Conservation (phyloP, 2,888 invertebrate genomes). For the Andrena fulva region DNA sequence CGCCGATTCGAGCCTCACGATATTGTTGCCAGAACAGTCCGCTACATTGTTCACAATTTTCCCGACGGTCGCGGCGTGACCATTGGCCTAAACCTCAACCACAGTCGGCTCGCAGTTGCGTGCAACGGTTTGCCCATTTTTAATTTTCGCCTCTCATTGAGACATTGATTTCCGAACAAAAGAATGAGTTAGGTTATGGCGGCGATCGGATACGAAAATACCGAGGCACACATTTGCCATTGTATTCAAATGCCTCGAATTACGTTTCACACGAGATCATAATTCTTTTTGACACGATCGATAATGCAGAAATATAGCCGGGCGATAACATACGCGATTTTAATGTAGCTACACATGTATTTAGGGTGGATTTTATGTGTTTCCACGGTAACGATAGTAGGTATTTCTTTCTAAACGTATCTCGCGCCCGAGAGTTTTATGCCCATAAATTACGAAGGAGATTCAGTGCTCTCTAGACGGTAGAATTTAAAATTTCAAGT, state of each 20-base stretch:
- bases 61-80: constrained; percentile 34
- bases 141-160: neutral
- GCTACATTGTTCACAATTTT: constrained; percentile 62
- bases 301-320: constrained; percentile 9
- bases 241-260: constrained; percentile 27
- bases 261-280: neutral
- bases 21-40: constrained; percentile 63
- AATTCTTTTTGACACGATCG: neutral
- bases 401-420: neutral
- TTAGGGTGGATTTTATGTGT: neutral
- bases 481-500: constrained; percentile 33
- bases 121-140: constrained; percentile 4
- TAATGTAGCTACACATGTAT: neutral
- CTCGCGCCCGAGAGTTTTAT: too few relatives aligned
- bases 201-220: neutral
- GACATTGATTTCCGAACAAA: constrained; percentile 11
- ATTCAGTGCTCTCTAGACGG: neutral
- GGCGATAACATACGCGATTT: neutral
- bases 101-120: constrained; percentile 9
- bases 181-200: neutral
- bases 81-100: constrained; percentile 40
- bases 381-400: neutral
- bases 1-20: constrained; percentile 56
- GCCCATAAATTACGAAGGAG: constrained; percentile 13
- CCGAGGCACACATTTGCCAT: neutral